phyloP scores from a whole-genome alignment of 2,113 vertebrate species.

The Dipodomys merriami region DNA sequence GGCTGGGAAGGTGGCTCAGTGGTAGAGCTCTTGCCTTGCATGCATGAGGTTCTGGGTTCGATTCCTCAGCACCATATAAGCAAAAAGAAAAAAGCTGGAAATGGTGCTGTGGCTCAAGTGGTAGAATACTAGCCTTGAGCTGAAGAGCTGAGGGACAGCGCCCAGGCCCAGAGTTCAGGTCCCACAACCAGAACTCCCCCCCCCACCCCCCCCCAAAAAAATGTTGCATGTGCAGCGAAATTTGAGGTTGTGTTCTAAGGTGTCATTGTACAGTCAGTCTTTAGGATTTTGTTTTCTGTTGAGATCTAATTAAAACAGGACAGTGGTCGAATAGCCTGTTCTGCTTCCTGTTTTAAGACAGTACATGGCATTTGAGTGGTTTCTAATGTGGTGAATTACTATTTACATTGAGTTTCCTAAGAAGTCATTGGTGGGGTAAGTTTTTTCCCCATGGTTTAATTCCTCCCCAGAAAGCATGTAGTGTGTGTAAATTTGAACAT shows the following conservation, averaged over 20 bases:
- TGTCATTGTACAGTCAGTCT: background rate
- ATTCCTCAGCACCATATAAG: too few species aligned
- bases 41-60: too few species aligned
- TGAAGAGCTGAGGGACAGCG: too few species aligned
- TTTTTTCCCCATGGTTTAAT: background rate
- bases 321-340: background rate
- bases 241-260: background rate
- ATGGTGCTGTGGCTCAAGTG: too few species aligned
- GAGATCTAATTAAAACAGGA: background rate
- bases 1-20: too few species aligned
- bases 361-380: background rate
- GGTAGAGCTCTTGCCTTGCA: too few species aligned
- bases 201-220: background rate
- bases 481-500: background rate
- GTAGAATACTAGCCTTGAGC: too few species aligned
- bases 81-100: too few species aligned
- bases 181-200: too few species aligned
- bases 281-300: conserved; percentile 37
- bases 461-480: background rate
- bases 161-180: too few species aligned
- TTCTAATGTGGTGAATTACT: background rate
- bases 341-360: background rate
- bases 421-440: background rate
- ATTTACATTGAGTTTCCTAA: conserved; percentile 23
- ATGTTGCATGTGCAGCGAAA: conserved; percentile 5